Percentiles rank a stretch among this genome's conserved stretches.
Evolutionary conservation across 2,888 invertebrate genomes (phyloP).

Genomic region (Lacanobia wlatinum): DNA sequence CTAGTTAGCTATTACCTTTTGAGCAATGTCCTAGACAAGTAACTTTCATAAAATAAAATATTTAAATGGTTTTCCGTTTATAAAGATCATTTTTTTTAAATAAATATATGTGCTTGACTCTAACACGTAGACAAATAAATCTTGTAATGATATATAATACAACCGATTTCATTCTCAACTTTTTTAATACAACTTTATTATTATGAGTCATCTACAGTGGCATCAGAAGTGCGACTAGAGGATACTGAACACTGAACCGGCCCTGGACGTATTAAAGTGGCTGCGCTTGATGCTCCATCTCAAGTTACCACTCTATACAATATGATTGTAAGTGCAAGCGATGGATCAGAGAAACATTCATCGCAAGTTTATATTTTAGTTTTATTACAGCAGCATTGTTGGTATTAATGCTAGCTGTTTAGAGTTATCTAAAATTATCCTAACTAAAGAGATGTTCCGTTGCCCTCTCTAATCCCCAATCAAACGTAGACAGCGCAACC

Average conservation of each 20-base stretch:
- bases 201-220: neutral
- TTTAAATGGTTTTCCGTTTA: no score
- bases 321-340: constrained; percentile 28
- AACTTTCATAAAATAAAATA: no score
- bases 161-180: neutral
- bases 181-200: neutral
- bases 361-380: constrained; percentile 45
- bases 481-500: constrained; percentile 97
- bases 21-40: neutral
- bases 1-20: neutral
- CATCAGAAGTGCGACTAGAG: neutral
- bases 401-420: constrained; percentile 48
- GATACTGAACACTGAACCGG: neutral
- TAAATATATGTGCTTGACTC: neutral
- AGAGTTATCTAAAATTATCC: constrained; percentile 52
- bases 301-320: constrained; percentile 25
- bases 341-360: constrained; percentile 42
- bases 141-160: neutral
- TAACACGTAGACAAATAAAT: neutral
- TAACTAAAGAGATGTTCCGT: constrained; percentile 93
- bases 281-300: neutral
- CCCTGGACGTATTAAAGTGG: neutral
- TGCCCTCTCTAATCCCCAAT: constrained; percentile 98
- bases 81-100: no score
- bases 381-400: constrained; percentile 53